Evolutionary conservation across 2,888 invertebrate species (phyloP).

Genomic region (Drepana falcataria): DNA sequence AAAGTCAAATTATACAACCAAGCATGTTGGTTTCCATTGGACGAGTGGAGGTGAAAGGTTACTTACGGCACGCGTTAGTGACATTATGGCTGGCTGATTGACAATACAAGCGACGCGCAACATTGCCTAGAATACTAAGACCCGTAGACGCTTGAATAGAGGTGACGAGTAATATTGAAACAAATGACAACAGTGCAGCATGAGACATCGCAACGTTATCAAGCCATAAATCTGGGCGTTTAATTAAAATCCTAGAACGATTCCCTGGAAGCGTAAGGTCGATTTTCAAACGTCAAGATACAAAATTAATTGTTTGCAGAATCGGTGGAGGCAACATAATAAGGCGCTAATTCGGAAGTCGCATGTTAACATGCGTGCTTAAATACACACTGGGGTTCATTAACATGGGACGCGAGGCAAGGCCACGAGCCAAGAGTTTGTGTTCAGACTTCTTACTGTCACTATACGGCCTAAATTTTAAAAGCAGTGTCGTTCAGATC

Average conservation of each 20-base stretch:
- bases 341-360: constrained; percentile 47
- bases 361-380: constrained; percentile 21
- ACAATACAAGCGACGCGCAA: not conserved
- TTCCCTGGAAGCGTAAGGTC: not conserved
- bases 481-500: not conserved
- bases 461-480: not conserved
- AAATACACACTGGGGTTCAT: constrained; percentile 35
- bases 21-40: not conserved
- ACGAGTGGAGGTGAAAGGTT: not conserved
- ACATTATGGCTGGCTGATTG: not conserved
- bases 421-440: constrained; percentile 25
- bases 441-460: not conserved
- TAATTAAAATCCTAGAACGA: not conserved
- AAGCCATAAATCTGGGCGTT: not conserved
- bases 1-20: not conserved
- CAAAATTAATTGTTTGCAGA: not conserved
- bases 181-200: not conserved
- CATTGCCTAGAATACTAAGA: not conserved
- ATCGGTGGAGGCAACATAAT: constrained; percentile 26
- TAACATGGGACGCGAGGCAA: constrained; percentile 42
- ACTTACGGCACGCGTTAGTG: not conserved
- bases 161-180: too few relatives aligned
- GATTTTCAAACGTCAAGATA: not conserved
- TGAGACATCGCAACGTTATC: not conserved
- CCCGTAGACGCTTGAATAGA: not conserved